Percentiles rank a stretch among this genome's conserved stretches.
Conservation (phyloP, 2,113 vertebrate genomes). For the Heliornis fulica region DNA sequence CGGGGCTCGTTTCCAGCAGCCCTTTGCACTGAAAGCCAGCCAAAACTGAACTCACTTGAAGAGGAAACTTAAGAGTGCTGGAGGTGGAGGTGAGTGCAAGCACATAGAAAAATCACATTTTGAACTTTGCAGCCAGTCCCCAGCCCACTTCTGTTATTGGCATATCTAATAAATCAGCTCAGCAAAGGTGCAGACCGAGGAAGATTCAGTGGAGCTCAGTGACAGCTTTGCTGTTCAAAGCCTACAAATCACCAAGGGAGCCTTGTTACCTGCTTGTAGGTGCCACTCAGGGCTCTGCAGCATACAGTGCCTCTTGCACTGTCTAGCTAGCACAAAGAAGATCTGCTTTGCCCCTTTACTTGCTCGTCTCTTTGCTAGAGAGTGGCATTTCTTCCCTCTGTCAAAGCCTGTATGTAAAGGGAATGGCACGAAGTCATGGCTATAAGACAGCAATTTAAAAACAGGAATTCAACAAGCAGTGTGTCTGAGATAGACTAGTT, state of each 20-base stretch:
- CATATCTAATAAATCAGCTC: not conserved
- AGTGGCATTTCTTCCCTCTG: not conserved
- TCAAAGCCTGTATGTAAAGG: not conserved
- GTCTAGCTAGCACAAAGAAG: not conserved
- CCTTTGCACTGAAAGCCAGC: not conserved
- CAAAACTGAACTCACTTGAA: not conserved
- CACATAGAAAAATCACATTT: not conserved
- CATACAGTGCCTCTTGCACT: accelerated
- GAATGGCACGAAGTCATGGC: accelerated
- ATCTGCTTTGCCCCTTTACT: not conserved
- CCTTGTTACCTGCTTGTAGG: not conserved
- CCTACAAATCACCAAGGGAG: not conserved
- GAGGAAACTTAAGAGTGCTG: not conserved
- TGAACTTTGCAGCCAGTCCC: not conserved
- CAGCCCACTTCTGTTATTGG: not conserved
- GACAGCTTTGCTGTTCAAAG: not conserved
- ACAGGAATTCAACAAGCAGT: not conserved
- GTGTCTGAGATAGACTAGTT: accelerated
- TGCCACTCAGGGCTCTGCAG: not conserved
- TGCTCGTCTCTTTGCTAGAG: not conserved
- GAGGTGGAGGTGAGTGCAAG: not conserved
- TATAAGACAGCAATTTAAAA: not conserved
- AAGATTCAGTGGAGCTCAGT: not conserved
- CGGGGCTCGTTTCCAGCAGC: not conserved
- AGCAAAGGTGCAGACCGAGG: not conserved